Base-by-base conservation (phyloP, 1,140 invertebrate species). In the Lerema accius region DNA sequence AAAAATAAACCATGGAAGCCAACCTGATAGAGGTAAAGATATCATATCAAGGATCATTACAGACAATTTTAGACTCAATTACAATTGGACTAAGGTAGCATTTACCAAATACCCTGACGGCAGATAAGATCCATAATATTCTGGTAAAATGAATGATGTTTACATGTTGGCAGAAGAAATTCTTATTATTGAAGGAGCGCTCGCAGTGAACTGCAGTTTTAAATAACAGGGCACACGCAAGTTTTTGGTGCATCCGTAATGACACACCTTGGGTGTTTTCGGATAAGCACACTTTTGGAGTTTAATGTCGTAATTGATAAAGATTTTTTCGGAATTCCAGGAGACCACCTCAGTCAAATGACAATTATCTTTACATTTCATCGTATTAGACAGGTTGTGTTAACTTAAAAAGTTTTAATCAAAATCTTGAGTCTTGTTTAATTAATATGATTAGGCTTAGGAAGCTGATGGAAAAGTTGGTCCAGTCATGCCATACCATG, bases 1-100 rank as follows among this genome's bases (percentile, higher is more conserved):
- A 85, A 84, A 87, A 89, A 89, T 87, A 89, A 82, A 85, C 71
- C 68, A 73, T 67, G 60, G 69, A 43, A 58, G 60, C 32, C 32
- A 42, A 63, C 43, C 37, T 53, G 28, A 15, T 35, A 23, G 0
- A 15, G 35, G 14, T 17, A 39, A 28, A 61, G 35, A 53, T 35
- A 7, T 39, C 14, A 43, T 35, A 37, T 63, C 37, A 16, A 28
- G 4, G 11, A 26, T 16, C 6, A 10, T 17, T 2, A 15, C 46
- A 66, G 23, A 39, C 11, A 5, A 74, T 37, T 63, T 51, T 61
- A 32, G 49, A 55, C 37, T 42, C 65, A 50, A 35, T 9, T 2
- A 0, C 14, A 13, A 9, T 10, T 1, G 7, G 0, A 0, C 19
- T 66, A 45, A 28, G 16, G 40, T 58, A 35, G 45, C 0, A 28